phyloP scores from a whole-genome alignment of 2,797 vertebrate genomes.

The Harpagifer antarcticus region DNA sequence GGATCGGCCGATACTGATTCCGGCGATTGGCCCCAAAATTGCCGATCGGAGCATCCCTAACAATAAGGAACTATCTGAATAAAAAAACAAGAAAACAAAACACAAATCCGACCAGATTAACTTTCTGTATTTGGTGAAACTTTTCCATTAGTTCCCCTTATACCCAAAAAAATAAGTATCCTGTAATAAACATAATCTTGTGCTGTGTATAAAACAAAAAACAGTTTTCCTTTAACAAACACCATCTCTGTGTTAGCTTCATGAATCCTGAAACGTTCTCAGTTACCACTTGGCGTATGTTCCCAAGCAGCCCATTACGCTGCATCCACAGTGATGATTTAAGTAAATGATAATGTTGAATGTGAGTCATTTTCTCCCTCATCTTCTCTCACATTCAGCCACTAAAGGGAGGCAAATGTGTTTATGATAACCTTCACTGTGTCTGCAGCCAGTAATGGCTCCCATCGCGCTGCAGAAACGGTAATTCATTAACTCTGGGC shows the following conservation, averaged over 20 bases:
- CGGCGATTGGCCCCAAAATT: too few relatives aligned
- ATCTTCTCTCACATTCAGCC: conserved; percentile 40
- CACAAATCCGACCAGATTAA: neutral
- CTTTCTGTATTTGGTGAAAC: neutral
- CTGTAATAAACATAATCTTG: neutral
- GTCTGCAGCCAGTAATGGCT: conserved; percentile 48
- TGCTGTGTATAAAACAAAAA: neutral
- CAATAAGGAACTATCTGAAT: neutral
- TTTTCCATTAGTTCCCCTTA: neutral
- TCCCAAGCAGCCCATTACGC: conserved; percentile 27
- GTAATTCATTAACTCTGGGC: conserved; percentile 65
- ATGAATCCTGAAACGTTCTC: conserved; percentile 10
- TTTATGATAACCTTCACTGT: conserved; percentile 72
- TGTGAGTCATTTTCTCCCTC: conserved; percentile 45
- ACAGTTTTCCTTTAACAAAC: neutral
- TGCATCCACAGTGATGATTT: conserved; percentile 45
- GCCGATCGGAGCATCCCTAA: too few relatives aligned
- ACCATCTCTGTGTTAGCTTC: neutral
- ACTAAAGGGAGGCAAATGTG: conserved; percentile 59
- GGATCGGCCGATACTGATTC: too few relatives aligned
- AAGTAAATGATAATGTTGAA: conserved; percentile 57
- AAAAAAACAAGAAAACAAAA: neutral
- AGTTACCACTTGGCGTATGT: conserved; percentile 19
- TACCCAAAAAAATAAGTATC: neutral
- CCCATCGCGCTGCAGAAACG: conserved; percentile 55